Evolutionary conservation across 1,140 invertebrate species (phyloP).

Genomic region (Diabrotica undecimpunctata): DNA sequence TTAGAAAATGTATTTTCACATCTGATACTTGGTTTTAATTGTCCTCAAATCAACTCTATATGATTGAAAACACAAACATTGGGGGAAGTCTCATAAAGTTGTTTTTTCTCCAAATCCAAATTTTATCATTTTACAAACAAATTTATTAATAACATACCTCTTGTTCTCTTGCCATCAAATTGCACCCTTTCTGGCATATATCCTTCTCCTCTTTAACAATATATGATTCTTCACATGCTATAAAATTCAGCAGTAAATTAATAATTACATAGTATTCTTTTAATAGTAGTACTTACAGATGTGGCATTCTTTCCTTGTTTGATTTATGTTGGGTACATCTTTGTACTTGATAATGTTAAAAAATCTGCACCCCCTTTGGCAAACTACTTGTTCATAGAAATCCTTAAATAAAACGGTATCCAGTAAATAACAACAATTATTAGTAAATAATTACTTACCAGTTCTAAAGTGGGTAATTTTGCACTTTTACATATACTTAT

Average conservation of each 20-base stretch:
- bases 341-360: slow-evolving; percentile 34
- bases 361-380: slow-evolving; percentile 35
- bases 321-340: slow-evolving; percentile 28
- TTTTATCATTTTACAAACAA: no score
- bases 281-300: slow-evolving; percentile 26
- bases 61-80: no score
- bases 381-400: slow-evolving; percentile 30
- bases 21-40: no score
- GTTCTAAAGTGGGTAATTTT: slow-evolving; percentile 23
- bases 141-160: slow-evolving; percentile 15
- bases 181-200: slow-evolving; percentile 32
- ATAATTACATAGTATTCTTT: neutral
- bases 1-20: no score
- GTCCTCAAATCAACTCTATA: no score
- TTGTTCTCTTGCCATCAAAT: slow-evolving; percentile 32
- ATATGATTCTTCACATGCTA: slow-evolving; percentile 38
- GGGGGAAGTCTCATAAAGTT: no score
- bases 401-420: slow-evolving; percentile 20
- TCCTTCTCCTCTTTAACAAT: slow-evolving; percentile 23
- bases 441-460: slow-evolving; percentile 12
- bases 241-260: slow-evolving; percentile 14
- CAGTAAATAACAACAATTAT: neutral
- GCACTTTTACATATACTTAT: slow-evolving; percentile 23
- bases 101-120: no score
- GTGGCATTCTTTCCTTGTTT: slow-evolving; percentile 30